phyloP scores from a whole-genome alignment of 2,113 vertebrate genomes.

The Galeopterus variegatus region DNA sequence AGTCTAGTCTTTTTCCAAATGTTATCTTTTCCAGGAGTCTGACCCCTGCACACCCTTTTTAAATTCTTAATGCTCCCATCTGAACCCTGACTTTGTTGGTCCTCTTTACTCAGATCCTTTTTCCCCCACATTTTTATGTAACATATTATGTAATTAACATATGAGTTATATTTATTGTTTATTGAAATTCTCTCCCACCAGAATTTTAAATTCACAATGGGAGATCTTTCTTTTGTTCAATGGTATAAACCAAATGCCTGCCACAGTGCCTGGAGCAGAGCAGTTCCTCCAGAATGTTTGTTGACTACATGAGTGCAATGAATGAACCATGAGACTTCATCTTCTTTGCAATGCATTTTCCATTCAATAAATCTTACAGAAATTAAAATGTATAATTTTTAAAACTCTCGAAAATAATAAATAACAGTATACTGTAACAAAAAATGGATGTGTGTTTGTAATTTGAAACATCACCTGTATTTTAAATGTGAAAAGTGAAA shows the following conservation, averaged over 20 bases:
- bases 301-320: too few species aligned
- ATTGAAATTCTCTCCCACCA: not conserved
- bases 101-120: not conserved
- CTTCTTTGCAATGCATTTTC: not conserved
- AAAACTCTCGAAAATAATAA: not conserved
- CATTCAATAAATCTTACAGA: not conserved
- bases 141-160: not conserved
- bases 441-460: not conserved
- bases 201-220: not conserved
- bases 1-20: not conserved
- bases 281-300: not conserved
- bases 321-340: not conserved
- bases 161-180: not conserved
- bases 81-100: not conserved
- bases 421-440: not conserved
- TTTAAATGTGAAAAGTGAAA: not conserved
- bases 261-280: accelerated
- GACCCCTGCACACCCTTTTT: not conserved
- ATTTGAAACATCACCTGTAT: not conserved
- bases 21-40: not conserved
- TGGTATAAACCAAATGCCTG: not conserved
- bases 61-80: not conserved
- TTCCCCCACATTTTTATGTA: not conserved
- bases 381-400: not conserved
- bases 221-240: not conserved